A percentile compares a stretch with the other conserved stretches of the same genome.
These are phyloP conservation scores for Helostoma temminkii DNA, from an alignment of 2,797 vertebrate genomes.

Conservation along the genomic window DNA sequence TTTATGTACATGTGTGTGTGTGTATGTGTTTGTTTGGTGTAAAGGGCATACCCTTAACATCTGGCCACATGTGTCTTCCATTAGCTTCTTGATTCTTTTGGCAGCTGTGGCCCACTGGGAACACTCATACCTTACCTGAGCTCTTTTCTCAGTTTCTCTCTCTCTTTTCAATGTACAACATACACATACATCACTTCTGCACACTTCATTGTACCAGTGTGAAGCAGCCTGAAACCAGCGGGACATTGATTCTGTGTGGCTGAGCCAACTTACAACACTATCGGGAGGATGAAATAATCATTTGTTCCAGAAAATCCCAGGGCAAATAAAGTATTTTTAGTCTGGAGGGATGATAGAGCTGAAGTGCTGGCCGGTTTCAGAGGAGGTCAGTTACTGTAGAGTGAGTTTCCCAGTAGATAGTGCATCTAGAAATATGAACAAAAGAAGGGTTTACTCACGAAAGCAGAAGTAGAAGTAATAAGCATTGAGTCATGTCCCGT, in stretches of 20 bases:
- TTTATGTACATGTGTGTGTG: conserved; percentile 42
- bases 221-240: conserved; percentile 47
- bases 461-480: conserved; percentile 3
- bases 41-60: conserved; percentile 60
- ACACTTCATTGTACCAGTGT: conserved; percentile 11
- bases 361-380: conserved; percentile 19
- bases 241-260: conserved; percentile 20
- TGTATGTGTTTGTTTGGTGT: conserved; percentile 32
- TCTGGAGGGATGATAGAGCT: conserved; percentile 31
- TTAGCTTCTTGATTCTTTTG: conserved; percentile 66
- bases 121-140: conserved; percentile 57
- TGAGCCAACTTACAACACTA: conserved; percentile 49
- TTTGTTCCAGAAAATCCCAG: conserved; percentile 52
- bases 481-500: conserved; percentile 36
- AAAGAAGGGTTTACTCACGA: background rate
- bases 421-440: conserved; percentile 33
- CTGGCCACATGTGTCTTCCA: conserved; percentile 74
- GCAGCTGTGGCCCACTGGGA: conserved; percentile 71
- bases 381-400: conserved; percentile 25
- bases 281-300: conserved; percentile 45
- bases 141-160: conserved; percentile 37
- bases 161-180: conserved; percentile 13
- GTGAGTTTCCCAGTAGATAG: conserved; percentile 15
- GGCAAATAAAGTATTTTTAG: conserved; percentile 51
- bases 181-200: conserved; percentile 17